phyloP scores from a whole-genome alignment of 2,113 vertebrate genomes.

The Zeus faber region DNA sequence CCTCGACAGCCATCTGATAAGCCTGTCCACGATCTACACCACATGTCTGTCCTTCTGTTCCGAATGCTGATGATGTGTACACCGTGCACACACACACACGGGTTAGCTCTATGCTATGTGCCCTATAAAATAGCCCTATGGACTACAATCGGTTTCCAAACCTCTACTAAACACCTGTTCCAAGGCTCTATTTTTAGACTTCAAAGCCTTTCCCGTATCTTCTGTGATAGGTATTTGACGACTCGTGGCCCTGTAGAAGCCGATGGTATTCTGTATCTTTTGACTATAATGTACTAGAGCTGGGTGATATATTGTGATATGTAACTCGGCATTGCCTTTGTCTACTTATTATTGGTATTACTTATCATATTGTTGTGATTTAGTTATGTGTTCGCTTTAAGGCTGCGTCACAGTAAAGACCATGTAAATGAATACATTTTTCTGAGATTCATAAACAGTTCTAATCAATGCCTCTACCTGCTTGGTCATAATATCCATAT shows the following conservation, averaged over 20 bases:
- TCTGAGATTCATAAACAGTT: too few relatives aligned
- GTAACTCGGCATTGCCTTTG: too few relatives aligned
- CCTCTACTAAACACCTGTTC: conserved; percentile 5
- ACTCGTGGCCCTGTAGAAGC: not conserved
- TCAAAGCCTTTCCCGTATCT: conserved; percentile 21
- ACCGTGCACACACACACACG: conserved; percentile 1
- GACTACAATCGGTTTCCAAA: conserved; percentile 3
- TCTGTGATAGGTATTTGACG: conserved; percentile 4
- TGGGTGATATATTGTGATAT: too few relatives aligned
- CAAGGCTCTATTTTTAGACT: not conserved
- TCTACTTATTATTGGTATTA: too few relatives aligned
- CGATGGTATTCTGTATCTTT: too few relatives aligned
- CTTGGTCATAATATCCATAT: too few relatives aligned
- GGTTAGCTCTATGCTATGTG: conserved; percentile 17
- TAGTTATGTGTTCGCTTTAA: not conserved
- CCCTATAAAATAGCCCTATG: conserved; percentile 19
- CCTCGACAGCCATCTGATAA: conserved; percentile 2
- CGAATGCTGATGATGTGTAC: conserved; percentile 22
- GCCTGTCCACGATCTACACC: conserved; percentile 61
- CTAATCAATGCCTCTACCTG: too few relatives aligned
- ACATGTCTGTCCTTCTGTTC: conserved; percentile 58
- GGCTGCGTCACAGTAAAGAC: not conserved
- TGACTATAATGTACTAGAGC: too few relatives aligned
- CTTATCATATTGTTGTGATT: too few relatives aligned
- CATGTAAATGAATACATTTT: too few relatives aligned